A percentile compares a stretch with the other conserved stretches of the same genome.
phyloP scores from a whole-genome alignment of 2,888 invertebrate genomes.

The Caenorhabditis afra region DNA sequence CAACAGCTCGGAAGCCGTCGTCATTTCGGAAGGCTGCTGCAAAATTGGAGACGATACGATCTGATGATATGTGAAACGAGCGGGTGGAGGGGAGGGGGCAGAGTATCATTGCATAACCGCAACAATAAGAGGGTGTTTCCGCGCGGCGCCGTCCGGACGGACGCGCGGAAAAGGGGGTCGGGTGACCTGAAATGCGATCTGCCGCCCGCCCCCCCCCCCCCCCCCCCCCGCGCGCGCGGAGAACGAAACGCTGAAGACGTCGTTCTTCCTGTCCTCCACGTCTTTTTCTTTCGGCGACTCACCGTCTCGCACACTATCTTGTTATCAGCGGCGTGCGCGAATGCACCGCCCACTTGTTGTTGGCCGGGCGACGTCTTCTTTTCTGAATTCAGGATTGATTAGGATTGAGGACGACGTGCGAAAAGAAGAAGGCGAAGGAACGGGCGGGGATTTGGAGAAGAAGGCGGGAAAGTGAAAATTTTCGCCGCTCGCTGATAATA shows the following conservation, averaged over 20 bases:
- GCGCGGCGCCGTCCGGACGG: constrained; percentile 29
- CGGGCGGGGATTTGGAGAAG: constrained; percentile 13
- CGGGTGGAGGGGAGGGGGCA: constrained; percentile 3
- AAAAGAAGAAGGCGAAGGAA: background rate
- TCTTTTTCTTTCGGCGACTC: constrained; percentile 46
- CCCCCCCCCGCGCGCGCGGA: too few species aligned
- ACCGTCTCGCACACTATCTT: constrained; percentile 49
- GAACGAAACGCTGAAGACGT: too few species aligned
- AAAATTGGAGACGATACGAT: constrained; percentile 5
- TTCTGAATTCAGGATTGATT: constrained; percentile 53
- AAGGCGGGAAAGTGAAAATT: constrained; percentile 38
- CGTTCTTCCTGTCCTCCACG: too few species aligned
- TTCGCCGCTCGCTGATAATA: constrained; percentile 10
- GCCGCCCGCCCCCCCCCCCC: too few species aligned
- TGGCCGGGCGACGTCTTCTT: constrained; percentile 53
- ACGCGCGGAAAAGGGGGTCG: background rate
- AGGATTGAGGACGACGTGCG: background rate
- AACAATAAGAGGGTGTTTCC: constrained; percentile 34
- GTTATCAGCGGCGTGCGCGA: constrained; percentile 50
- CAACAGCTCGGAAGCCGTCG: constrained; percentile 72
- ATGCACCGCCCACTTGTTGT: constrained; percentile 56
- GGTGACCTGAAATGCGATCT: constrained; percentile 52
- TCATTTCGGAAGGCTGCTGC: constrained; percentile 56
- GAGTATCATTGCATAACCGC: constrained; percentile 53
- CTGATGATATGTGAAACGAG: background rate